phyloP scores from a whole-genome alignment of 2,797 vertebrate genomes.

The Peromyscus nudipes region DNA sequence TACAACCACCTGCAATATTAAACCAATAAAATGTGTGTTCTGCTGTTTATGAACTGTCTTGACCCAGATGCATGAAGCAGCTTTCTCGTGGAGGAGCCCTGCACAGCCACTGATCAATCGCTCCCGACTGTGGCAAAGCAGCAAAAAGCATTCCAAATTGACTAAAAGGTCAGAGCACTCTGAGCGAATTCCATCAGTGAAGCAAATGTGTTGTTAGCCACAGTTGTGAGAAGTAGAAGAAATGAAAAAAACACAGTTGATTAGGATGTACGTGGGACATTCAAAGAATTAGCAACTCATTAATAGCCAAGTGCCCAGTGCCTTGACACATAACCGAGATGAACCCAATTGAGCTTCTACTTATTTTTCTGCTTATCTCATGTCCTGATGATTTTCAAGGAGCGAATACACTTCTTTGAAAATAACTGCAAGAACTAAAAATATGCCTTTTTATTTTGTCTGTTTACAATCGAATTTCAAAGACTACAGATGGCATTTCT shows the following conservation, averaged over 20 bases:
- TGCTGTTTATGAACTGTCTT: slow-evolving; percentile 69
- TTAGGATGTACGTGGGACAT: slow-evolving; percentile 28
- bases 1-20: slow-evolving; percentile 80
- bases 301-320: slow-evolving; percentile 54
- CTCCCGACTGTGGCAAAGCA: slow-evolving; percentile 60
- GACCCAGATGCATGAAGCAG: slow-evolving; percentile 70
- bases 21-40: slow-evolving; percentile 73
- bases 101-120: slow-evolving; percentile 68
- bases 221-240: slow-evolving; percentile 65
- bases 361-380: slow-evolving; percentile 63
- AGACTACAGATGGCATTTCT: not conserved
- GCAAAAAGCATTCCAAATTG: slow-evolving; percentile 75
- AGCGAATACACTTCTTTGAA: slow-evolving; percentile 33
- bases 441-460: slow-evolving; percentile 6
- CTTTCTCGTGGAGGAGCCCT: not conserved
- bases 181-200: slow-evolving; percentile 62
- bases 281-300: slow-evolving; percentile 72
- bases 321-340: slow-evolving; percentile 46
- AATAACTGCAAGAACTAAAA: slow-evolving; percentile 40
- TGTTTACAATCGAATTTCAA: slow-evolving; percentile 3
- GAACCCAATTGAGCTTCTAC: slow-evolving; percentile 9
- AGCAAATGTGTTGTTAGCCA: slow-evolving; percentile 67
- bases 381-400: slow-evolving; percentile 55
- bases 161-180: slow-evolving; percentile 77
- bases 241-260: slow-evolving; percentile 50